These are phyloP conservation scores for Hofmannophila pseudospretella DNA, from an alignment of 2,888 invertebrate genomes.

Conservation along the genomic window DNA sequence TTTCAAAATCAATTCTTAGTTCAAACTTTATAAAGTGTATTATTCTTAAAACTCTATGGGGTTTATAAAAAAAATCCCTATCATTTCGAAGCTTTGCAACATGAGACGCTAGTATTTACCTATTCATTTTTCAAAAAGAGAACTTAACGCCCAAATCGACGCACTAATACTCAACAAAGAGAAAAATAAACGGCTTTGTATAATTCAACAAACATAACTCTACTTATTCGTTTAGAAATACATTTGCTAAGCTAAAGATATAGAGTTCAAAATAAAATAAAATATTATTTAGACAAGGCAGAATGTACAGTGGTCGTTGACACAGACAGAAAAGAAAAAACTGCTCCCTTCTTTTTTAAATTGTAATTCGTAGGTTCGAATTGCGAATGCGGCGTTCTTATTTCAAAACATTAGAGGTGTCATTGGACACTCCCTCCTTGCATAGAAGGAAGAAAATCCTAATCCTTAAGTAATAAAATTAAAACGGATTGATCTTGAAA, in stretches of 20 bases:
- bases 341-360: constrained; percentile 66
- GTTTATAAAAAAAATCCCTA: constrained; percentile 24
- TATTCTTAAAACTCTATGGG: background rate
- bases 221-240: constrained; percentile 2
- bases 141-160: constrained; percentile 77
- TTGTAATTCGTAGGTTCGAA: constrained; percentile 76
- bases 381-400: constrained; percentile 75
- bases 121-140: constrained; percentile 75
- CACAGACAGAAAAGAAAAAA: constrained; percentile 49
- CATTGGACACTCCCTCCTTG: constrained; percentile 69
- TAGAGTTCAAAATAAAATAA: constrained; percentile 26
- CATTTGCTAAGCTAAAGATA: background rate
- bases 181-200: constrained; percentile 76
- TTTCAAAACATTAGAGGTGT: constrained; percentile 77
- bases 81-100: constrained; percentile 60
- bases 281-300: constrained; percentile 7
- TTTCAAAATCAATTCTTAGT: background rate
- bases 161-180: constrained; percentile 69
- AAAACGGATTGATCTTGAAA: too few relatives aligned
- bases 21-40: background rate
- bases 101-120: constrained; percentile 70
- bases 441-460: constrained; percentile 39
- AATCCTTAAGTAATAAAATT: too few relatives aligned
- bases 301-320: constrained; percentile 22
- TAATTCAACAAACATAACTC: constrained; percentile 41